Base-by-base conservation (phyloP, 1,140 invertebrate species). In the Tachypleus tridentatus region DNA sequence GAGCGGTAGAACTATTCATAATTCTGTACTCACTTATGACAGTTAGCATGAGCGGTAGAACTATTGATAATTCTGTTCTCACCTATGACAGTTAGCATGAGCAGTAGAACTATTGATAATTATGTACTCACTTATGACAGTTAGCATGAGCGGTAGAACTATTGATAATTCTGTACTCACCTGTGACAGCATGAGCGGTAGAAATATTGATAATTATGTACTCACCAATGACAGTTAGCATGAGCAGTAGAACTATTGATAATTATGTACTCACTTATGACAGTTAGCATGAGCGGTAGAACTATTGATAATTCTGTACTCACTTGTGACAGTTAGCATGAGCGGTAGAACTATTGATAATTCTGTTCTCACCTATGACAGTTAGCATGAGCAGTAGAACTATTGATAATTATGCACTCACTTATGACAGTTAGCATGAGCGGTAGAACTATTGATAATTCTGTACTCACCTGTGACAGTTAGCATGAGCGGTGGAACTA, bases 201-300 rank as follows among this genome's bases (percentile, higher is more conserved):
- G 29, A 29, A 29, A 0, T 29, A 29, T 29, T 29, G 29, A 29
- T 29, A 29, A 29, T 29, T 29, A 0, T 29, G 29, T 29, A 68
- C 65, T 60, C 50, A 68, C 67, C 67, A 29, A 65, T 68, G 56
- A 68, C 67, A 47, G 53, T 62, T 11, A 68, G 67, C 49, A 64
- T 66, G 29, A 29, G 29, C 29, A 2, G 29, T 29, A 29, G 29
- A 29, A 29, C 29, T 29, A 29, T 29, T 29, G 29, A 29, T 29
- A 29, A 29, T 29, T 29, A 0, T 29, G 29, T 29, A 68, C 65
- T 60, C 50, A 68, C 67, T 65, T 48, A 65, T 68, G 56, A 68
- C 67, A 47, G 53, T 62, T 11, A 68, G 67, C 49, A 64, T 66
- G 29, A 29, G 29, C 29, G 29, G 29, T 29, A 29, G 29, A 29